These are phyloP conservation scores for Latrodectus elegans DNA, from an alignment of 2,888 invertebrate species.

Conservation along the genomic window DNA sequence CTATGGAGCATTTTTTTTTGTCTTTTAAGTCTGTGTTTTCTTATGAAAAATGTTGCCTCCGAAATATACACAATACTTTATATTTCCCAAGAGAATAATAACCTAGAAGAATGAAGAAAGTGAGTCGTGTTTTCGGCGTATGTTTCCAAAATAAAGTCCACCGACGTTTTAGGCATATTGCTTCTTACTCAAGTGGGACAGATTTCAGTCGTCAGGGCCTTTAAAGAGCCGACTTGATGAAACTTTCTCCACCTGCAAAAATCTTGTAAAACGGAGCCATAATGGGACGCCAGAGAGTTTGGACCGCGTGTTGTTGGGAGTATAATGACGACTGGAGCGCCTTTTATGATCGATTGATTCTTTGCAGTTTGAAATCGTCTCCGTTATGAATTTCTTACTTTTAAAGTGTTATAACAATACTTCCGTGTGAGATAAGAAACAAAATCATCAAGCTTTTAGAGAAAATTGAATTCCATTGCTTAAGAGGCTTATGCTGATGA, in stretches of 20 bases:
- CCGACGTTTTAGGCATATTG: constrained; percentile 66
- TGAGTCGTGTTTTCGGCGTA: constrained; percentile 29
- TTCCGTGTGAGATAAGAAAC: no score
- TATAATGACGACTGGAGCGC: constrained; percentile 10
- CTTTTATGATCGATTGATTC: constrained; percentile 35
- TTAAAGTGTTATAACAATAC: background rate
- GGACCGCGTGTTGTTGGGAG: background rate
- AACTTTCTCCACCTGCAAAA: constrained; percentile 2
- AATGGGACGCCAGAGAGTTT: constrained; percentile 50
- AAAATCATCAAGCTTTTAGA: no score
- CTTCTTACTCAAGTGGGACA: constrained; percentile 56
- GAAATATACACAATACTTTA: constrained; percentile 64
- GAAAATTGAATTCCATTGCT: no score
- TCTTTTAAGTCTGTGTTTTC: background rate
- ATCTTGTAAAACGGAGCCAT: constrained; percentile 59
- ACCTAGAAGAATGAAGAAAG: constrained; percentile 43
- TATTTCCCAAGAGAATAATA: constrained; percentile 62
- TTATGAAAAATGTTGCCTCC: constrained; percentile 51
- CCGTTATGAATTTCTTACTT: background rate
- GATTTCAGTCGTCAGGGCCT: constrained; percentile 27
- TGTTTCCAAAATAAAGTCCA: constrained; percentile 27
- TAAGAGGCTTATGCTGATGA: no score
- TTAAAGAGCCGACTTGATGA: constrained; percentile 18
- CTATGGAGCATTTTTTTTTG: constrained; percentile 8
- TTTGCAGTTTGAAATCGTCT: background rate